phyloP scores from a whole-genome alignment of 2,888 invertebrate species.

The Oxystoma pomonae region DNA sequence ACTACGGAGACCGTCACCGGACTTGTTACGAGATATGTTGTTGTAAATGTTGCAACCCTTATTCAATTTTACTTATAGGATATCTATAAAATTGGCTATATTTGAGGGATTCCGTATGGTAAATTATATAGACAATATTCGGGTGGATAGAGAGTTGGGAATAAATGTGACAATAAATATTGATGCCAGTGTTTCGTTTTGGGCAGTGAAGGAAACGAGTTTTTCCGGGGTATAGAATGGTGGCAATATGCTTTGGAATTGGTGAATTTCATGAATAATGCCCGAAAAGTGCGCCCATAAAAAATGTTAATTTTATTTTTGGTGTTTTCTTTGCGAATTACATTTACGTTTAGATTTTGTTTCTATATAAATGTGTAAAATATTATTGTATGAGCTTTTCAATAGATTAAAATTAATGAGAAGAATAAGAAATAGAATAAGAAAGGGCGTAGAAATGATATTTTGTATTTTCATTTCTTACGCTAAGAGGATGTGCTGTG shows the following conservation, averaged over 20 bases:
- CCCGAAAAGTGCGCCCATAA: neutral
- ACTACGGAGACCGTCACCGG: no score
- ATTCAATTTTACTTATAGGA: no score
- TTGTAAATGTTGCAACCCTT: no score
- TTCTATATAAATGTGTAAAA: no score
- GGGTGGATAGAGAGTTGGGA: conserved; percentile 28
- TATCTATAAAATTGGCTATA: conserved; percentile 14
- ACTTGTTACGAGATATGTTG: no score
- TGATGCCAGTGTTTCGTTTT: conserved; percentile 25
- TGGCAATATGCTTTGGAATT: neutral
- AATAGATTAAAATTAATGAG: no score
- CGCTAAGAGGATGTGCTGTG: no score
- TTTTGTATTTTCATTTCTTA: no score
- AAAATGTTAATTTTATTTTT: neutral
- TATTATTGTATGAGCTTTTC: no score
- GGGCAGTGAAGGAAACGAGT: conserved; percentile 16
- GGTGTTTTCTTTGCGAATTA: neutral
- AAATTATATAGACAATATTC: conserved; percentile 41
- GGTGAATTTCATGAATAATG: neutral
- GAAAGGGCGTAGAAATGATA: no score
- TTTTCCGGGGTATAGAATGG: neutral
- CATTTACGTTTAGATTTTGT: no score
- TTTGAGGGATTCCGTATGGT: conserved; percentile 39
- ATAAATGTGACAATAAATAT: conserved; percentile 33
- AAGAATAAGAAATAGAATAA: no score